Base-by-base conservation (phyloP, 2,113 vertebrate species). In the Charadrius vociferus region DNA sequence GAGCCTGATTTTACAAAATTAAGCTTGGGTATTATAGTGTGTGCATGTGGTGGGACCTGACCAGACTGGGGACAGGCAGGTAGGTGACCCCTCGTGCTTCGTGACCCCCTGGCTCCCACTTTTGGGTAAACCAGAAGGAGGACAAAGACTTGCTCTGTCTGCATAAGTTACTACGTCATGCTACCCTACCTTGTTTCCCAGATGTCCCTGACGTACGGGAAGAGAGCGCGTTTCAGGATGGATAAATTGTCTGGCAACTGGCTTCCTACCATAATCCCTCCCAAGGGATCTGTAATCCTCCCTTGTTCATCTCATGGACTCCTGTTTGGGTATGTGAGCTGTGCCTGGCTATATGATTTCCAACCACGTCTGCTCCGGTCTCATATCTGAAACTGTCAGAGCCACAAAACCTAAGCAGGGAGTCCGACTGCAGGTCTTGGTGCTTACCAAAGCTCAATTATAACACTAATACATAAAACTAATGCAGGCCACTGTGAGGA, bases 21-120 rank as follows among this genome's bases (percentile, higher is more conserved):
- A 14, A 53, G 6, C 9, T 83, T 1, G 1, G 5, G 3, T 45
- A 20, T 18, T 39, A 4, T 1, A 29, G 26, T 24, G 4, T 13
- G 9, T 36, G 18, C 3, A 4, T 14, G 26, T 7, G 16, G 6
- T 43, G 32, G 56, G 30, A 63, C 20, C 8, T 37, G 14, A 15
- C 55, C 16, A n/a, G 14, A 9, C 2, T 49, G 14, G 22, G 22
- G 8, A 4, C 4, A 63, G 24, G 7, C 30, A 55, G 29, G 6
- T 7, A 18, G 30, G 18, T 12, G 36, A 41, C 4, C 2, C 3
- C 6, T 10, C 1, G 8, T 22, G 5, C 17, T n/a, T 50, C 19
- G 20, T n/a, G 30, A 74, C 10, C 2, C 32, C 7, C 11, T 17
- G 19, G 10, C 7, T 84, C 34, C 9, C 15, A 9, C 4, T 61